Evolutionary conservation across 2,888 invertebrate species (phyloP).

Genomic region (Megalurothrips usitatus): DNA sequence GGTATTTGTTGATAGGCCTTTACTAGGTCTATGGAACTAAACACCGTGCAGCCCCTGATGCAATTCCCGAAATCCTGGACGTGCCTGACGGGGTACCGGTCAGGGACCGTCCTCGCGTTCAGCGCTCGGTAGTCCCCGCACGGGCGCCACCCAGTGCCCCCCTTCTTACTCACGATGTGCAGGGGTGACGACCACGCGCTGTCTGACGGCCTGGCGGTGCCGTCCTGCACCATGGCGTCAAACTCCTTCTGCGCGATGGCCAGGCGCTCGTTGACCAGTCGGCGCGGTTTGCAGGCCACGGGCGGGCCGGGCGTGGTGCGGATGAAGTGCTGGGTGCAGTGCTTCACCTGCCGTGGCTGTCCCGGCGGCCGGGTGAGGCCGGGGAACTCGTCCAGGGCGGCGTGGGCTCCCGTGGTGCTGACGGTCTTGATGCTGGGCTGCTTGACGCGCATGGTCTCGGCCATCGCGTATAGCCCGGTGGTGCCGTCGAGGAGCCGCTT

Average conservation of each 20-base stretch:
- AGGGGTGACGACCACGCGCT: conserved; percentile 43
- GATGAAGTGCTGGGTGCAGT: conserved; percentile 38
- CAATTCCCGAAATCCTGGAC: conserved; percentile 40
- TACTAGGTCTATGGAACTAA: conserved; percentile 36
- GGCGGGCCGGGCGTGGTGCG: conserved; percentile 42
- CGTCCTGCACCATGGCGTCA: no score
- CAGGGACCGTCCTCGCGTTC: conserved; percentile 42
- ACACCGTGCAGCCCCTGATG: conserved; percentile 34
- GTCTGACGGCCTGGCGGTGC: conserved; percentile 40
- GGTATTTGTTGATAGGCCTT: conserved; percentile 40
- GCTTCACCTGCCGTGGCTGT: conserved; percentile 19
- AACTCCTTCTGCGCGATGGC: conserved; percentile 40
- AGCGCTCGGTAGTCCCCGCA: conserved; percentile 45
- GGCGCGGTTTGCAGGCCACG: conserved; percentile 39
- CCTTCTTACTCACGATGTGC: conserved; percentile 40
- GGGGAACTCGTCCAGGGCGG: conserved; percentile 31
- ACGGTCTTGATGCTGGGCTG: conserved; percentile 11
- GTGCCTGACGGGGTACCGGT: conserved; percentile 44
- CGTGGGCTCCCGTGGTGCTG: conserved; percentile 28
- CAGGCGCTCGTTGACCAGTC: conserved; percentile 41
- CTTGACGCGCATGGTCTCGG: not conserved
- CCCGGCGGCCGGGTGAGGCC: conserved; percentile 27
- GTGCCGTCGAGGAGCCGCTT: conserved; percentile 31
- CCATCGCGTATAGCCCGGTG: conserved; percentile 28
- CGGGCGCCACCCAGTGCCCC: conserved; percentile 41